Base-by-base conservation (phyloP, 1,140 invertebrate genomes). In the Macrobrachium nipponense region DNA sequence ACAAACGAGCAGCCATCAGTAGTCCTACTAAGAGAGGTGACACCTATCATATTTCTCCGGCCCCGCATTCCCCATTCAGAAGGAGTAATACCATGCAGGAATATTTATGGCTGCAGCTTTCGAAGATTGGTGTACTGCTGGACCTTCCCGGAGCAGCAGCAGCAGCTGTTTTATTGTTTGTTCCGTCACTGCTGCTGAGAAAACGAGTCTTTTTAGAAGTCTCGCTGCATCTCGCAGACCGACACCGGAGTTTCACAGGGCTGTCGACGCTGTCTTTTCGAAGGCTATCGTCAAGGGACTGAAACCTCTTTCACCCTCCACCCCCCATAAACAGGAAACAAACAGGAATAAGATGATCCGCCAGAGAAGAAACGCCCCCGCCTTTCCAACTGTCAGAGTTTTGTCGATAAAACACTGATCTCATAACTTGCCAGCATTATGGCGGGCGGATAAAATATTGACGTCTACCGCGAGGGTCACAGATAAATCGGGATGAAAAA, bases 31-130 rank as follows among this genome's bases (percentile, higher is more conserved):
- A 83, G 78, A 76, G 78, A 76, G 75, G 68, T 51, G 87, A 80
- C 87, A 87, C 87, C 87, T 87, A 83, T 87, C 87, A 87, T 87
- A 87, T 87, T 87, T 87, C 81, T 82, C 87, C 43, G 15, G 44
- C 75, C 77, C 81, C 77, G 76, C 82, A 73, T 82, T 80, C 87
- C 27, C 75, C 82, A 87, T 87, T 87, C 87, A 86, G 77, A 77
- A 78, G 78, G 70, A 86, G 84, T 80, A 80, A 86, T 86, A 77
- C 73, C 78, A 86, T 86, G 84, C 84, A 86, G 59, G 77, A 64
- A 80, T 80, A 86, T 79, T 86, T 86, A 86, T 79, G 66, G 84
- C 43, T 66, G 61, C 78, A 80, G 23, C 78, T 80, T 43, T 66
- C 61, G 78, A 80, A 66, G 61, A 36, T 62, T 64, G 61, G 60